Base-by-base conservation (phyloP, 2,113 vertebrate genomes). In the Dasyprocta punctata region DNA sequence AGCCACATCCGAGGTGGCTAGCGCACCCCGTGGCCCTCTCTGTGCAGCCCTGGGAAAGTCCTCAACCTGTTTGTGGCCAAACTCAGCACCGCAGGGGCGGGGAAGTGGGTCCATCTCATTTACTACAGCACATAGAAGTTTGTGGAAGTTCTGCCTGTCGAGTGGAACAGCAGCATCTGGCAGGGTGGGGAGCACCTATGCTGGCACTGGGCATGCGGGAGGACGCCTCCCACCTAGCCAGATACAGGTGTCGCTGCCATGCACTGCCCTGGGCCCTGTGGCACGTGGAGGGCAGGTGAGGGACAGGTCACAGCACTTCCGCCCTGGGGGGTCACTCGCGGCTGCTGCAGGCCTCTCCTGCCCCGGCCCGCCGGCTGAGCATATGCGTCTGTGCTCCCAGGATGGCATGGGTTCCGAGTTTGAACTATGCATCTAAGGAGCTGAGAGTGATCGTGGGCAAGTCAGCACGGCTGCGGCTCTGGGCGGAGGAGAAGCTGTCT, bases 341-440 rank as follows among this genome's bases (percentile, higher is more conserved):
- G 4, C 63, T 13, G 1, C 30, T 30, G 20, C 8, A 22, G 67
- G n/a, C n/a, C n/a, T n/a, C n/a, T n/a, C n/a, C n/a, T n/a, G n/a
- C n/a, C n/a, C 36, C 17, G 19, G 67, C 36, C 65, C 6, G 17
- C n/a, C n/a, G 17, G 67, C 17, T 3, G 16, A 6, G 36, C 0
- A 56, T 65, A 38, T n/a, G 36, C 56, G 96, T 90, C 88, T 97
- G 61, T 92, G 95, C 97, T 97, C 95, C 95, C 89, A 97, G 61
- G 80, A 92, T 44, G n/a, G 93, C 98, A 97, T 98, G 97, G 98
- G 98, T 97, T 98, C 98, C 98, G 98, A 97, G 78, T 98, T 98
- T 98, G 97, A 54, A 54, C 54, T 54, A 16, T 16, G 54, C 11
- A 52, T 54, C 96, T 98, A 98, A 98, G 92, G 97, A 98, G 86